A percentile compares a stretch with the other conserved stretches of the same genome.
Evolutionary conservation across 2,888 invertebrate species (phyloP).

Genomic region (Rhamnusium bicolor): DNA sequence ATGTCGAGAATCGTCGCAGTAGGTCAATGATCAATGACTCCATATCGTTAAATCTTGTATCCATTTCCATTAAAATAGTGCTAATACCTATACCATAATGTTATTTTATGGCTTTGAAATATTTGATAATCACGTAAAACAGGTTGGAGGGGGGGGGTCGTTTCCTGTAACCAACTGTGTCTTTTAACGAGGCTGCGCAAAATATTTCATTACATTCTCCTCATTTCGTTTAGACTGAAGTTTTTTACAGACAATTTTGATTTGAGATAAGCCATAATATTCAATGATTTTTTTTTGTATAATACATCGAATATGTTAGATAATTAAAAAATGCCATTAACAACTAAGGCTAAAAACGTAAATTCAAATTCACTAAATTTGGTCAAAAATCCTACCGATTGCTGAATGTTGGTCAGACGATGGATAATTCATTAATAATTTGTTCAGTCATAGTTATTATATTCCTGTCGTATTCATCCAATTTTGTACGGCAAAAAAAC

Average conservation of each 20-base stretch:
- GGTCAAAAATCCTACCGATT: slow-evolving; percentile 44
- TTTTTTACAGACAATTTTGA: background rate
- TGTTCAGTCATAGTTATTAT: too few species aligned
- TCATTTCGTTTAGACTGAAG: too few species aligned
- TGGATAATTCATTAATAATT: too few species aligned
- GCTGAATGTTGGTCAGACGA: slow-evolving; percentile 25
- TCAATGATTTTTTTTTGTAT: too few species aligned
- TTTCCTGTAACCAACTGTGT: background rate
- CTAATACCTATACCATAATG: slow-evolving; percentile 10
- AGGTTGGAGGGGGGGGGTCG: background rate
- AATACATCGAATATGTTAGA: too few species aligned
- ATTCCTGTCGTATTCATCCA: too few species aligned
- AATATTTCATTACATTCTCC: too few species aligned
- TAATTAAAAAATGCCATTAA: slow-evolving; percentile 46
- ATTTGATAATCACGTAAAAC: slow-evolving; percentile 13
- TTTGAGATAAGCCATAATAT: background rate
- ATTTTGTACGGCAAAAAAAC: too few species aligned
- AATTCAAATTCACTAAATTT: slow-evolving; percentile 51
- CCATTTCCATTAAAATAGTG: slow-evolving; percentile 25
- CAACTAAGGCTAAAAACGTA: slow-evolving; percentile 47
- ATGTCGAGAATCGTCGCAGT: too few species aligned
- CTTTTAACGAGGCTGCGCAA: background rate
- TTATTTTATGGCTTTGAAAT: slow-evolving; percentile 4
- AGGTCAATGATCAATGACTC: too few species aligned
- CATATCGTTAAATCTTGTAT: slow-evolving; percentile 26